Evolutionary conservation across 2,797 vertebrate genomes (phyloP).

Genomic region (Octomys mimax): DNA sequence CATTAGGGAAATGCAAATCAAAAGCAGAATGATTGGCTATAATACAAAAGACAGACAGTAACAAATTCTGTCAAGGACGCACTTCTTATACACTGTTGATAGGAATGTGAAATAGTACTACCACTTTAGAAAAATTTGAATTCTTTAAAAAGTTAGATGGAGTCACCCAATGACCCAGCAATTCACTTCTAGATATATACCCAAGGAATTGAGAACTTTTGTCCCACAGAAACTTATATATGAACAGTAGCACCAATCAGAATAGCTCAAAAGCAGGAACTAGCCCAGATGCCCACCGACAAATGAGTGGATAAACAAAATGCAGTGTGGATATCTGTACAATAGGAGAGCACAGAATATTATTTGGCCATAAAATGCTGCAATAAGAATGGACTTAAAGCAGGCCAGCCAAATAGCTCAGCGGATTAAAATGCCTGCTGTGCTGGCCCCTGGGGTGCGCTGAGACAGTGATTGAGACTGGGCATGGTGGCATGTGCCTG

Average conservation of each 20-base stretch:
- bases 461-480: too few species aligned
- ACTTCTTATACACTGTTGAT: not conserved
- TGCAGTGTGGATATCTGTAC: not conserved
- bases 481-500: too few species aligned
- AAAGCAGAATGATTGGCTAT: not conserved
- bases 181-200: not conserved
- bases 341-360: constrained; percentile 4
- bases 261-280: not conserved
- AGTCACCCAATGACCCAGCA: not conserved
- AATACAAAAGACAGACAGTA: not conserved
- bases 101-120: not conserved
- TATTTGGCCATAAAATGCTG: not conserved
- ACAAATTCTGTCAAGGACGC: not conserved
- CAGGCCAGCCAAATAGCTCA: too few species aligned
- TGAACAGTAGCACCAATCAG: not conserved
- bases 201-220: not conserved
- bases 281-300: not conserved
- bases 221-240: not conserved
- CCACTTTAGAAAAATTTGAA: not conserved
- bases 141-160: constrained; percentile 1
- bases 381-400: not conserved
- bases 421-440: too few species aligned
- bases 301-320: not conserved
- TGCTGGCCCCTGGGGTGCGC: too few species aligned
- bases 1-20: constrained; percentile 12